Base-by-base conservation (phyloP, 2,888 invertebrate genomes). In the Oeneis ivallda region DNA sequence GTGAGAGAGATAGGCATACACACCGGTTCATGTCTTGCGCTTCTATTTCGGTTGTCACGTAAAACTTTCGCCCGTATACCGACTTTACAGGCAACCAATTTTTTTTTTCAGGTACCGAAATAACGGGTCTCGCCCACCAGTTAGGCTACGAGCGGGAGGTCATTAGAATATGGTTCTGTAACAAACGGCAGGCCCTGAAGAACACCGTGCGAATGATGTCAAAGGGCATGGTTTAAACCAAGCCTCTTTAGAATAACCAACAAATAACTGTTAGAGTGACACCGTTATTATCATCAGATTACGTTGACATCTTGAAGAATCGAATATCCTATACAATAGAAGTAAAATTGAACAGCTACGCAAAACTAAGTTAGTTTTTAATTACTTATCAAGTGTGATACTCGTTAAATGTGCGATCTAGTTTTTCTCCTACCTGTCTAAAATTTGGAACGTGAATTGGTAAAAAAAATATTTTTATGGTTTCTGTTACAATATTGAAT, bases 91-190 rank as follows among this genome's bases (percentile, higher is more conserved):
- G n/a, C n/a, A n/a, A n/a, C n/a, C n/a, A n/a, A n/a, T n/a, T n/a
- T n/a, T 71, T 59, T 69, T 71, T 75, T 93, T 52, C 92, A 98
- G 98, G 98, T 73, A 97, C 98, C 69, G 99, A 99, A 93, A 99
- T 99, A 84, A 99, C 98, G 17, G 97, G 97, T 49, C 92, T 99
- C 74, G 98, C 98, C 13, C 98, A 98, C 83, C 98, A 98, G 84
- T 92, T 99, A 66, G 98, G 98, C 74, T 99, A 99, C 88, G 99
- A 99, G 83, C 94, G 99, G 63, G 99, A 99, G 93, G 99, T 99
- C 62, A 98, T 99, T 79, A 93, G 99, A 86, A 99, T 99, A 91
- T 99, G 99, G 99, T 99, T 99, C 92, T 99, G 99, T 92, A 99
- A 99, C 92, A 99, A 99, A 89, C 94, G 99, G 64, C 99, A 99